These are phyloP conservation scores for Myripristis jacobus DNA, from an alignment of 2,797 vertebrate genomes.

Conservation along the genomic window DNA sequence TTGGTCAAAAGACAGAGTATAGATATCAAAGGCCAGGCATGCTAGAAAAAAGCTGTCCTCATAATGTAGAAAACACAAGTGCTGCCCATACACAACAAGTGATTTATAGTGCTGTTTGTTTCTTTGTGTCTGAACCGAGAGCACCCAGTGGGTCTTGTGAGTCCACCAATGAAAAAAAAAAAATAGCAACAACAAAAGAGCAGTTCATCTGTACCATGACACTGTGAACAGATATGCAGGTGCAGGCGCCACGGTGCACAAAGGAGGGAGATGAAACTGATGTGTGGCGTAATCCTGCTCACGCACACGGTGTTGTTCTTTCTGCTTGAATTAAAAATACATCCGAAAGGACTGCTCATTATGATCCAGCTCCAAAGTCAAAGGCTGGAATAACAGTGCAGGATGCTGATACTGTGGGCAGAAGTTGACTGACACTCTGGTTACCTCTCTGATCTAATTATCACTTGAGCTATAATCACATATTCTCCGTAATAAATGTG, in stretches of 20 bases:
- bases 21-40: conserved; percentile 74
- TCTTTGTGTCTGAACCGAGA: conserved; percentile 43
- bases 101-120: conserved; percentile 61
- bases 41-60: conserved; percentile 42
- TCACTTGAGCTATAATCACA: conserved; percentile 64
- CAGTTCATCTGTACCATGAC: conserved; percentile 38
- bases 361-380: conserved; percentile 37
- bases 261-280: conserved; percentile 37
- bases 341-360: conserved; percentile 39
- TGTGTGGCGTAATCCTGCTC: conserved; percentile 36
- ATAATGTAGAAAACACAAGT: conserved; percentile 62
- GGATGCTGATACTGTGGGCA: conserved; percentile 32
- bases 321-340: conserved; percentile 65
- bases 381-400: conserved; percentile 43
- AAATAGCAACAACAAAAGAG: conserved; percentile 17
- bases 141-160: conserved; percentile 41
- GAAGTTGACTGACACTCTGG: conserved; percentile 49
- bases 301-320: not conserved
- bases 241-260: conserved; percentile 49
- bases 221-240: conserved; percentile 34
- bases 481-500: conserved; percentile 58
- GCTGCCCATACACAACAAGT: conserved; percentile 55
- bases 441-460: conserved; percentile 73
- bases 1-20: conserved; percentile 71
- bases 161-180: conserved; percentile 29